Base-by-base conservation (phyloP, 2,797 vertebrate genomes). In the Phrynocephalus vlangalii region DNA sequence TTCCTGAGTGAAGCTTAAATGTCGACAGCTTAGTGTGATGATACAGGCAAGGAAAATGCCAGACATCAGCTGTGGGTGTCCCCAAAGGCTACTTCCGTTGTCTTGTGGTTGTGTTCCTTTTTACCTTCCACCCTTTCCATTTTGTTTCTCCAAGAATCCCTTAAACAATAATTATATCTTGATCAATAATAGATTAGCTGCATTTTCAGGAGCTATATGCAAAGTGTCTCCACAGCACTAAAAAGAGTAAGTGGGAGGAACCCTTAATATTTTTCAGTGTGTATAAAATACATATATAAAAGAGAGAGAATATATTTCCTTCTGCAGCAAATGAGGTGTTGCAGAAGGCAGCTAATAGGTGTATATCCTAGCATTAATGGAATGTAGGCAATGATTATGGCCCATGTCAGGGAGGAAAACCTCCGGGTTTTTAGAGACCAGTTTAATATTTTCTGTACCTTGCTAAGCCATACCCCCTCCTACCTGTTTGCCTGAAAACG, bases 161-260 rank as follows among this genome's bases (percentile, higher is more conserved):
- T 90, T 70, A 77, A 84, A 83, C 50, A 79, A 38, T 71, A 87
- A 85, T 87, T 78, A 28, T 68, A 92, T 38, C 63, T 77, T 82
- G 6, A n/a, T 71, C 24, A 73, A 87, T 79, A 87, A 73, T 77
- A 87, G 63, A 83, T 82, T 30, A 60, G 63, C 82, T 85, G 33
- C 76, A 78, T 30, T 82, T 82, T 77, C 75, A 88, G 71, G 56
- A 88, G 71, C 84, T 56, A 28, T 0, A 0, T 71, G 9, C 10
- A 56, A n/a, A 0, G 63, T 85, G 44, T 63, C 76, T 24, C 1
- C 82, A 75, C 81, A 20, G 50, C 68, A 16, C 88, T 82, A 67
- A 82, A 77, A 68, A 44, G 3, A 22, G 16, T 1, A 8, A 6
- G 70, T 28, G 2, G 24, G 15, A 18, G 3, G 11, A 15, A 44